Base-by-base conservation (phyloP, 2,113 vertebrate species). In the Choloepus hoffmanni region DNA sequence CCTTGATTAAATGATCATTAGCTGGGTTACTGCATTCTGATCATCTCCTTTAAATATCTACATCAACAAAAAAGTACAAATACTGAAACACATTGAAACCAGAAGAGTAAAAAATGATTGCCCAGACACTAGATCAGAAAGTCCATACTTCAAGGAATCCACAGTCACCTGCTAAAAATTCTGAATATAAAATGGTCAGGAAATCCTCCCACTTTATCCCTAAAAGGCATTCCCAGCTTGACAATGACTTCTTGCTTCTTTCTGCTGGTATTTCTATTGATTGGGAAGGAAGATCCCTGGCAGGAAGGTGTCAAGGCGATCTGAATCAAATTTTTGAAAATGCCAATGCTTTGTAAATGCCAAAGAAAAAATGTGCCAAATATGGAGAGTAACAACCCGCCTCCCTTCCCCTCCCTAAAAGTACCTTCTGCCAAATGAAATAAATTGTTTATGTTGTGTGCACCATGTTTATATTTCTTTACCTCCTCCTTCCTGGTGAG, bases 391-490 rank as follows among this genome's bases (percentile, higher is more conserved):
- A 94, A 76, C 16, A 67, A 67, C 58, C 24, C 40, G 45, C 62
- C 43, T 74, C 30, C 2, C 4, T 11, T 68, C 21, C n/a, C 76
- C 74, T 89, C 84, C 88, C 63, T 70, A 88, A 70, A 90, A 68
- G 62, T 33, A 50, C 58, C 74, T 93, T 72, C 90, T 93, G 84
- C 84, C 92, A 74, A 89, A 74, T 28, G 68, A 76, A 91, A 94
- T 78, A 72, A 93, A 70, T 48, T 77, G 43, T 62, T 90, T 85
- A 77, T 68, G 55, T 78, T 82, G 60, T 78, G 26, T 18, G 33
- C 1, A 0, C 73, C 77, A 4, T 18, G 48, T 94, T 92, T 97
- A 81, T 65, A 33, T 68, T 74, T 89, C 83, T 93, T 93, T 68
- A 78, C 30, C 68, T 85, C 74, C 84, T 89, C 78, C 79, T 93